phyloP scores from a whole-genome alignment of 2,888 invertebrate species.

The Scaptomyza polygonia region DNA sequence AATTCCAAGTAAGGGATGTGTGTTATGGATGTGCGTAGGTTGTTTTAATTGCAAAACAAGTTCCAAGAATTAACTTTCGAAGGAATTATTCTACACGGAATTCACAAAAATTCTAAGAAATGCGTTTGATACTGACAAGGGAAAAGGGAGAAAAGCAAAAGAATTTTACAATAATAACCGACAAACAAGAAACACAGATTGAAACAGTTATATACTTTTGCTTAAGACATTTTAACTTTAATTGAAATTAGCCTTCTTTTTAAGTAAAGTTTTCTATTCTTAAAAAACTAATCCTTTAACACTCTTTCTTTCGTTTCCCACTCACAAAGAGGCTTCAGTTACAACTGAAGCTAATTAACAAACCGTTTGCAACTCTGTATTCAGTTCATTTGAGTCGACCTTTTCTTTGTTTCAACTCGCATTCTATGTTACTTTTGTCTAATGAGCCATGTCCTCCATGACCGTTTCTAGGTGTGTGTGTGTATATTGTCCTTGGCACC shows the following conservation, averaged over 20 bases:
- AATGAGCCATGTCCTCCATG: slow-evolving; percentile 68
- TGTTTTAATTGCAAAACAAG: neutral
- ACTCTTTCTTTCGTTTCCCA: neutral
- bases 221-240: neutral
- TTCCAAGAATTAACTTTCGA: neutral
- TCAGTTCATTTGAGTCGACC: slow-evolving; percentile 29
- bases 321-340: neutral
- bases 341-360: slow-evolving; percentile 31
- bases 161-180: no score
- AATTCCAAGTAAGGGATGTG: neutral
- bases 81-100: neutral
- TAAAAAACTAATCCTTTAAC: neutral
- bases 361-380: slow-evolving; percentile 4
- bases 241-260: neutral
- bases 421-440: slow-evolving; percentile 36
- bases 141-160: no score
- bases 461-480: slow-evolving; percentile 37
- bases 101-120: neutral
- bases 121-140: neutral
- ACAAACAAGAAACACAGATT: no score
- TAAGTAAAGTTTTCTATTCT: neutral
- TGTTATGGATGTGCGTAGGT: neutral
- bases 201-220: no score
- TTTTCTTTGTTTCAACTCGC: slow-evolving; percentile 15
- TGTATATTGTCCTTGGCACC: neutral